Base-by-base conservation (phyloP, 2,888 invertebrate species). In the Salticus scenicus region DNA sequence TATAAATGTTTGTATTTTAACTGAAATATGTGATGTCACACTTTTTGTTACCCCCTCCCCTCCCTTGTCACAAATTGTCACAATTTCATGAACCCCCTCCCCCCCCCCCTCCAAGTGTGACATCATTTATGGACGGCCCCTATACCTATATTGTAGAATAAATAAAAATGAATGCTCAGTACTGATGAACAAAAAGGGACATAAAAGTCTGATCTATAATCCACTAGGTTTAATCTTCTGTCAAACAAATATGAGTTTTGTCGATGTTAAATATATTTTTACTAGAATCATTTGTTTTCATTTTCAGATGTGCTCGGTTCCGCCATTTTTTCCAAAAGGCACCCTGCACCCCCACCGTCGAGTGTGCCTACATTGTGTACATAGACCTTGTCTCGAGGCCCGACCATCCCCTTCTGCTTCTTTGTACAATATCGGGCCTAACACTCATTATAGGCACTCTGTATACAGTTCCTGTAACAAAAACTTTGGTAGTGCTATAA, bases 391-490 rank as follows among this genome's bases (percentile, higher is more conserved):
- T 30, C 17, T 7, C 24, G 57, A 20, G 66, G 57, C 69, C 74
- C 80, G 30, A 79, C 37, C 24, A 37, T 7, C 10, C 37, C 64
- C 69, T 63, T 67, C 28, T 27, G 67, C 73, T 69, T 67, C 69
- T n/a, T 74, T 42, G 69, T 70, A 47, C n/a, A 24, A 57, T 17
- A 66, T 72, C 51, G 42, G 51, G 74, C 42, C n/a, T n/a, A n/a
- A n/a, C 28, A 51, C 73, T 57, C 67, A 67, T 47, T 30, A 51
- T 79, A 81, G 80, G 80, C 74, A 72, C 74, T 72, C 37, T n/a
- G n/a, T 67, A 57, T 69, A 74, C 81, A 81, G 81, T 81, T 81
- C 81, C 81, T 81, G 81, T 81, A n/a, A 72, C 64, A 80, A 66
- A 30, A 67, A 77, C 77, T 57, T 47, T 70, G 20, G 33, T 77